A percentile compares a stretch with the other conserved stretches of the same genome.
Conservation (phyloP, 2,888 invertebrate species). For the Cheilosia vulpina region DNA sequence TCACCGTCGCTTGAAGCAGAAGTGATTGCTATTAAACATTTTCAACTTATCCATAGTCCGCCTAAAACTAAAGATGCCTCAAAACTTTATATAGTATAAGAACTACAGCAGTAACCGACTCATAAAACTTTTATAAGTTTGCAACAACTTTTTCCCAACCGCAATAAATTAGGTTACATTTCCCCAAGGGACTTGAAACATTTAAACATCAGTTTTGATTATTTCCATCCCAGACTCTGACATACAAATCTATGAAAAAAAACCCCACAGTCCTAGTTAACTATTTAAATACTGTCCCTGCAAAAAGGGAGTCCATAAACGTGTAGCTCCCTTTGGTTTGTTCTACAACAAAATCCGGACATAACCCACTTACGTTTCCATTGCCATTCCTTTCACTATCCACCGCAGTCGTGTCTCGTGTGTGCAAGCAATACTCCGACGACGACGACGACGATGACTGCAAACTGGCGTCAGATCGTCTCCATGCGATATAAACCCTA, state of each 20-base stretch:
- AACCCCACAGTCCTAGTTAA: conserved; percentile 44
- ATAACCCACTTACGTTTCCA: conserved; percentile 50
- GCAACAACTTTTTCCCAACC: neutral
- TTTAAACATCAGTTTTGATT: conserved; percentile 13
- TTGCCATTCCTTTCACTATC: conserved; percentile 18
- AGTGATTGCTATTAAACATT: too few relatives aligned
- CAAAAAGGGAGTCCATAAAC: conserved; percentile 7
- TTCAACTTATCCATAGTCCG: too few relatives aligned
- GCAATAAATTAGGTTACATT: conserved; percentile 15
- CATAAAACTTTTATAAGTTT: too few relatives aligned
- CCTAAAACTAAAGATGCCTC: too few relatives aligned
- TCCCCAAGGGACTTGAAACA: neutral
- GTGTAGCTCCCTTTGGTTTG: conserved; percentile 6
- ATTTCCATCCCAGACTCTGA: neutral
- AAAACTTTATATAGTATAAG: too few relatives aligned
- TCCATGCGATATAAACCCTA: conserved; percentile 48
- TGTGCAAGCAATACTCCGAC: conserved; percentile 6
- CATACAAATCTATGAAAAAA: neutral
- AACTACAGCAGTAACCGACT: too few relatives aligned
- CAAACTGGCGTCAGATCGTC: conserved; percentile 67
- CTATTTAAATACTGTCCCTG: conserved; percentile 28
- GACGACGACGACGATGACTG: conserved; percentile 7
- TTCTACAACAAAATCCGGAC: conserved; percentile 48
- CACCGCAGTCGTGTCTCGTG: neutral
- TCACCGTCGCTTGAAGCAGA: too few relatives aligned